Evolutionary conservation across 2,113 vertebrate species (phyloP).

Genomic region (Gopherus evgoodei): DNA sequence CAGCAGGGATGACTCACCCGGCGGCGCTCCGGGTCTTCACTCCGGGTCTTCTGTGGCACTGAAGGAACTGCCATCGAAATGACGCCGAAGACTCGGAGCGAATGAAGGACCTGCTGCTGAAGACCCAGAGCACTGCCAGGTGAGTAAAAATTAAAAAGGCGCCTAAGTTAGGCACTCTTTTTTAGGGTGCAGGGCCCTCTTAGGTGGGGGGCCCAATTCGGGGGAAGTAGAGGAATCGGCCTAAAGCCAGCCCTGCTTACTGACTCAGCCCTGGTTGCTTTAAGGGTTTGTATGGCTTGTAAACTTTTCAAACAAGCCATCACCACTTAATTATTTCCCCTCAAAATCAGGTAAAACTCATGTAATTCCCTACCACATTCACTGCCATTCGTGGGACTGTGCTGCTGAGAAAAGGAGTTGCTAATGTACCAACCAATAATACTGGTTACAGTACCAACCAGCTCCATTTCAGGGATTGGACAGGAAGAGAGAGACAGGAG

Average conservation of each 20-base stretch:
- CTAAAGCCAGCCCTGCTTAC: neutral
- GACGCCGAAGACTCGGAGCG: too few relatives aligned
- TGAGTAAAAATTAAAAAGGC: too few relatives aligned
- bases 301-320: neutral
- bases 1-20: too few relatives aligned
- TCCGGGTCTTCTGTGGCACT: too few relatives aligned
- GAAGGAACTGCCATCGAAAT: too few relatives aligned
- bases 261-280: neutral
- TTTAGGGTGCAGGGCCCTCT: too few relatives aligned
- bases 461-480: neutral
- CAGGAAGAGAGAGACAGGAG: neutral
- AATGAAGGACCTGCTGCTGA: too few relatives aligned
- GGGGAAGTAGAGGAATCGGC: too few relatives aligned
- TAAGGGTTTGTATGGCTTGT: neutral
- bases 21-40: too few relatives aligned
- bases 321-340: neutral
- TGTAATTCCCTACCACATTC: neutral
- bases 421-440: neutral
- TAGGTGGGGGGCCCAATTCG: too few relatives aligned
- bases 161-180: too few relatives aligned
- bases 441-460: neutral
- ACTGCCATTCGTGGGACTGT: neutral
- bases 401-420: neutral
- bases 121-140: too few relatives aligned
- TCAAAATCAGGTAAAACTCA: neutral